Evolutionary conservation across 2,797 vertebrate species (phyloP).

Genomic region (Ctenosaura bakeri): DNA sequence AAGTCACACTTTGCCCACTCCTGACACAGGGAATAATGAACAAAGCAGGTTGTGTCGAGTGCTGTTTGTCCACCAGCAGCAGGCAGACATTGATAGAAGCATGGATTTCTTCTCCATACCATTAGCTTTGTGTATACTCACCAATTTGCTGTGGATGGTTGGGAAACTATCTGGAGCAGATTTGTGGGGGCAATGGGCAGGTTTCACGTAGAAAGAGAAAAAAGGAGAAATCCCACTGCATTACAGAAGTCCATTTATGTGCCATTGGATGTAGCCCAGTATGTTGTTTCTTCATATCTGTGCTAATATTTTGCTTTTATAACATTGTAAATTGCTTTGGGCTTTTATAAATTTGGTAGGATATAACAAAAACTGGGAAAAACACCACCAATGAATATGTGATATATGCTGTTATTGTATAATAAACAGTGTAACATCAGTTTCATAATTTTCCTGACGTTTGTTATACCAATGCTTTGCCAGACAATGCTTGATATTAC

Average conservation of each 20-base stretch:
- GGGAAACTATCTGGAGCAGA: too few species aligned
- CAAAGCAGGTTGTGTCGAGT: too few species aligned
- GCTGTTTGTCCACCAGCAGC: too few species aligned
- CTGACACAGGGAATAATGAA: too few species aligned
- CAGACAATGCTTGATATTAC: neutral
- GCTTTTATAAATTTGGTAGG: neutral
- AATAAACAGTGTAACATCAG: neutral
- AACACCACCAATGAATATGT: neutral
- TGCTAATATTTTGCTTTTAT: neutral
- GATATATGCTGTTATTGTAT: neutral
- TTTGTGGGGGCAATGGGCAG: too few species aligned
- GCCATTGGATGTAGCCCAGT: neutral
- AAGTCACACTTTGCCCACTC: neutral
- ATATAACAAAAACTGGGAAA: neutral
- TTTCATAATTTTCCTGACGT: slow-evolving; percentile 11
- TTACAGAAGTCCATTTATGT: neutral
- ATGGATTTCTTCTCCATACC: too few species aligned
- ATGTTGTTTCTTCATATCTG: neutral
- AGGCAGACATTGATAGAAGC: too few species aligned
- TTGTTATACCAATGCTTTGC: neutral
- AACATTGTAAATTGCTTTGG: neutral
- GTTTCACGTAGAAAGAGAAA: neutral
- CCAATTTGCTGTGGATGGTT: too few species aligned
- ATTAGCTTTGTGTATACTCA: too few species aligned
- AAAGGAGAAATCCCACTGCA: neutral